Base-by-base conservation (phyloP, 2,888 invertebrate species). In the Pheosia tremula region DNA sequence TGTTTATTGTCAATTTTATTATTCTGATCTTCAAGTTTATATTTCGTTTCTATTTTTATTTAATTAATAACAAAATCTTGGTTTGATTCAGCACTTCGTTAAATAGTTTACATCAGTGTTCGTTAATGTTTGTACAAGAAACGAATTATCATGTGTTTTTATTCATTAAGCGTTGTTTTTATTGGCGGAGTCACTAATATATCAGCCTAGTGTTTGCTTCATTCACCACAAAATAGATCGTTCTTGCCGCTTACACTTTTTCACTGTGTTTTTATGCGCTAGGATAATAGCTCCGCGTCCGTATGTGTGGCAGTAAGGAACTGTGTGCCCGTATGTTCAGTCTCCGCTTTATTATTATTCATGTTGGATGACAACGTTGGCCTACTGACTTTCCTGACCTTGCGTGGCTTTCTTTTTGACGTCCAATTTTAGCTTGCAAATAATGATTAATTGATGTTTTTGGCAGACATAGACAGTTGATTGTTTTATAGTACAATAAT, bases 301-400 rank as follows among this genome's bases (percentile, higher is more conserved):
- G 71, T 68, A 60, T 62, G 71, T 71, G 66, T 79, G 79, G 59
- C 69, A 68, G 78, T 65, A 74, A 78, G 75, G 79, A 77, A 72
- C 64, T 68, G 66, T 70, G 68, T 68, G 70, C 66, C 70, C 72
- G 75, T 70, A 59, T 71, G 68, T 69, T 71, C 66, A 67, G 60
- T 66, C 61, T 54, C 59, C 57, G 52, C 57, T 64, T 63, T 54
- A 81, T 89, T 88, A 83, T 83, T 86, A 91, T 91, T 85, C 90
- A 72, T 53, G 74, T 58, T 69, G 58, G 73, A 80, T 80, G 80
- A 76, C 78, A 76, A 69, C 70, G 64, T 63, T 88, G 87, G 74
- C 90, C 90, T 78, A 91, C 88, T 91, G 83, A 77, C 85, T 78
- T 75, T 78, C 78, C 74, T 84, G 86, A 88, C 90, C 90, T 87